Evolutionary conservation across 2,888 invertebrate genomes (phyloP), one percentile per base, ranked within the genome.

Genomic region (Embidobia sp.): DNA sequence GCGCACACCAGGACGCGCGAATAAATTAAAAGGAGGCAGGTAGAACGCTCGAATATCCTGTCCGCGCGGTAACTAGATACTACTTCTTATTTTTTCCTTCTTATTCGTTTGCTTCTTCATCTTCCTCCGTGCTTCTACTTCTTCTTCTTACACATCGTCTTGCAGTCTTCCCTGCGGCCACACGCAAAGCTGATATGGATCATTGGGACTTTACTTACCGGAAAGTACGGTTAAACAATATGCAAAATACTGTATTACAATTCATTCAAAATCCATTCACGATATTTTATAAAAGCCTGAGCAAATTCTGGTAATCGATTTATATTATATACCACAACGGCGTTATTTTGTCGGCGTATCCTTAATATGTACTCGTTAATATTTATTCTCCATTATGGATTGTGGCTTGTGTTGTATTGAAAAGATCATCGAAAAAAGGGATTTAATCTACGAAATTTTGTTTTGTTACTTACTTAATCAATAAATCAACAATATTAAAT

Each of bases 51-150:
- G 75, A 77, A 77, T 76, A 81, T 82, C 79, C 83, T 82, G 83
- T 84, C 83, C 82, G 80, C 80, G 78, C 79, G 79, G 84, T 84
- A 83, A 84, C 84, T 81, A 82, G 83, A 84, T 79, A 83, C 81
- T 78, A 57, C 78, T 76, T 77, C 57, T 67, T 66, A n/a, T 67
- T 78, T 77, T 67, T 64, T 49, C 26, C 61, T 73, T 73, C 63
- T 73, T 46, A 55, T 61, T 73, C 46, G 55, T 27, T 48, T 49
- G 70, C 72, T 74, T 66, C 78, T 72, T 78, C 75, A 70, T 75
- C 75, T 72, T 40, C 61, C 6, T 59, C 64, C 44, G 42, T 53
- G 67, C 75, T 70, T 66, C 74, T 46, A 69, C 10, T 11, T n/a
- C 70, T 73, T 69, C 73, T 57, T 53, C 77, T 73, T 78, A 59